Evolutionary conservation across 2,888 invertebrate species (phyloP).

Genomic region (Erannis defoliaria): DNA sequence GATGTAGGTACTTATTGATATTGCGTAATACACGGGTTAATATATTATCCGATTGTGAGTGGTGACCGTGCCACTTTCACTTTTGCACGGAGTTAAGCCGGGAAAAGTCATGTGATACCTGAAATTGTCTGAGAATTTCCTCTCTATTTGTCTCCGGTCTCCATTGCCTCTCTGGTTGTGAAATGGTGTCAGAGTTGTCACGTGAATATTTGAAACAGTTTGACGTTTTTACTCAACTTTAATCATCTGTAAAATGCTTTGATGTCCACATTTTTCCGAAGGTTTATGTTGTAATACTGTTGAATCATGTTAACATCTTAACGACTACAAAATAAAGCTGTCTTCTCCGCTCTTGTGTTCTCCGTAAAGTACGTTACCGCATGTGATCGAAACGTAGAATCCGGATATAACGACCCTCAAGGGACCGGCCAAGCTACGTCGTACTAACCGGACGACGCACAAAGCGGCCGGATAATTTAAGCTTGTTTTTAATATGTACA

Average conservation of each 20-base stretch:
- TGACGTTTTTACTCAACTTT: constrained; percentile 20
- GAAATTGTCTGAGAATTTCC: constrained; percentile 51
- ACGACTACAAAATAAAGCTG: neutral
- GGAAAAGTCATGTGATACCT: constrained; percentile 71
- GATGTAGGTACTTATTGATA: constrained; percentile 66
- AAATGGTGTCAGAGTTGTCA: constrained; percentile 27
- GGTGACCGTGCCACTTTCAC: constrained; percentile 77
- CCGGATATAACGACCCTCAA: too few species aligned
- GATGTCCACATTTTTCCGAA: constrained; percentile 13
- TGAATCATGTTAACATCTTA: constrained; percentile 1
- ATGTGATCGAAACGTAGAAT: too few species aligned
- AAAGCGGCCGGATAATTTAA: too few species aligned
- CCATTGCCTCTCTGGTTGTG: constrained; percentile 12
- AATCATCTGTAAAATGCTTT: constrained; percentile 15
- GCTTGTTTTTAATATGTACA: too few species aligned
- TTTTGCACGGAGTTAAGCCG: constrained; percentile 63
- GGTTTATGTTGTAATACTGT: neutral
- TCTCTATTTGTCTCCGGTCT: constrained; percentile 19
- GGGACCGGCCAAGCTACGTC: too few species aligned
- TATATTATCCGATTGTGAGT: constrained; percentile 80
- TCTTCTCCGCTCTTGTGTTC: too few species aligned
- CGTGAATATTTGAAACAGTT: constrained; percentile 25
- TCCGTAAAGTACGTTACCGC: too few species aligned
- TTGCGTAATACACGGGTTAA: constrained; percentile 76
- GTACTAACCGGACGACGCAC: too few species aligned